Conservation (phyloP, 2,888 invertebrate genomes). For the Sturmia bella region DNA sequence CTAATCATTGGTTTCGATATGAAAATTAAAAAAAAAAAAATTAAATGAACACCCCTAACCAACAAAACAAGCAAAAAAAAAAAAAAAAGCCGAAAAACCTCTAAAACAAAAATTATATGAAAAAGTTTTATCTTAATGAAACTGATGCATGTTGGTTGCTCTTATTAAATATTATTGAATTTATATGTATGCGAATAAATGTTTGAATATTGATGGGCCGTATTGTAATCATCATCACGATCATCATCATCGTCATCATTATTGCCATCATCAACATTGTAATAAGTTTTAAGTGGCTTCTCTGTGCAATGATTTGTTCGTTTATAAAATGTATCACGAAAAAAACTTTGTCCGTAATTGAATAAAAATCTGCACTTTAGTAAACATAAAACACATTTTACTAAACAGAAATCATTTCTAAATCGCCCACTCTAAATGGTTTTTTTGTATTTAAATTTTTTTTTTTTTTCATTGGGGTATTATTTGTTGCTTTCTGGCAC, state of each 20-base stretch:
- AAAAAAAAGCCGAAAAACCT: constrained; percentile 15
- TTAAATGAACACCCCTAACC: constrained; percentile 5
- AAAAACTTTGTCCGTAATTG: constrained; percentile 58
- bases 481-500: constrained; percentile 8
- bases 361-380: constrained; percentile 62
- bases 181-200: not conserved
- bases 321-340: constrained; percentile 42
- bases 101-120: constrained; percentile 28
- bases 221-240: not conserved
- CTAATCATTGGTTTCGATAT: constrained; percentile 69
- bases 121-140: constrained; percentile 54
- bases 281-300: constrained; percentile 39
- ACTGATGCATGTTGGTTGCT: constrained; percentile 22
- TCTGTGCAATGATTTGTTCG: constrained; percentile 57
- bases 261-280: constrained; percentile 30
- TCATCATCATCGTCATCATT: constrained; percentile 19
- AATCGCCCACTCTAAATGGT: constrained; percentile 54
- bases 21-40: constrained; percentile 52
- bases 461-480: constrained; percentile 46
- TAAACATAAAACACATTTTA: constrained; percentile 63
- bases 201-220: constrained; percentile 10
- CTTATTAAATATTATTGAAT: not conserved
- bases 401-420: constrained; percentile 61
- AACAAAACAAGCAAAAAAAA: not conserved
- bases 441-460: too few species aligned